phyloP scores from a whole-genome alignment of 2,888 invertebrate genomes.

The Meghimatium bilineatum region DNA sequence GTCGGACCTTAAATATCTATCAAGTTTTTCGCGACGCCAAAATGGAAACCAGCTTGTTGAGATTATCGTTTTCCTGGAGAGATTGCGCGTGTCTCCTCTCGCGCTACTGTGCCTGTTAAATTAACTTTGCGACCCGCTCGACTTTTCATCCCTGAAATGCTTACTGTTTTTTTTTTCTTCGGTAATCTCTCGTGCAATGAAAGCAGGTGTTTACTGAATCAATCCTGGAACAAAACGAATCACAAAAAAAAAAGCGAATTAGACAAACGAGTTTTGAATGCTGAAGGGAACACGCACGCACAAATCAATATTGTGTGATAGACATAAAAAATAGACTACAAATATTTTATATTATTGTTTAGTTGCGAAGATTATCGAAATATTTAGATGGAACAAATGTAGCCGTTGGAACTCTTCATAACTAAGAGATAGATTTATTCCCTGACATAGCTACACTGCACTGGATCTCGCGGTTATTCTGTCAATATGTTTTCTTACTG shows the following conservation, averaged over 20 bases:
- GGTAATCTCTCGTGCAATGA: neutral
- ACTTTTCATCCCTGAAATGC: constrained; percentile 3
- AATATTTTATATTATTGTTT: too few relatives aligned
- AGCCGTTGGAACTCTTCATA: too few relatives aligned
- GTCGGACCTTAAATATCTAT: neutral
- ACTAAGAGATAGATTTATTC: too few relatives aligned
- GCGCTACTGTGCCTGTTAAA: neutral
- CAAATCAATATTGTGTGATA: too few relatives aligned
- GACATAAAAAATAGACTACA: neutral
- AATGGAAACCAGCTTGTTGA: constrained; percentile 12
- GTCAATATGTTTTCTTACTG: too few relatives aligned
- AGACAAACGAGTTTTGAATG: neutral
- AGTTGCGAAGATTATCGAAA: too few relatives aligned
- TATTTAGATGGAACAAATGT: too few relatives aligned
- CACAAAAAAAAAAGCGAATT: neutral
- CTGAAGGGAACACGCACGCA: too few relatives aligned
- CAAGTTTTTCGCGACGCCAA: neutral
- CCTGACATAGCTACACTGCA: too few relatives aligned
- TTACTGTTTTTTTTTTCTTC: neutral
- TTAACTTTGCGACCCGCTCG: constrained; percentile 7
- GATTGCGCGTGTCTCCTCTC: neutral
- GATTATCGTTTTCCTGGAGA: constrained; percentile 9
- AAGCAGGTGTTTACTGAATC: constrained; percentile 17
- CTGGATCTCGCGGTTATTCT: too few relatives aligned
- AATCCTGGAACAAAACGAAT: neutral